Percentiles rank a stretch among this genome's conserved stretches.
These are phyloP conservation scores for Molossus molossus DNA, from an alignment of 2,797 vertebrate species.

Conservation along the genomic window DNA sequence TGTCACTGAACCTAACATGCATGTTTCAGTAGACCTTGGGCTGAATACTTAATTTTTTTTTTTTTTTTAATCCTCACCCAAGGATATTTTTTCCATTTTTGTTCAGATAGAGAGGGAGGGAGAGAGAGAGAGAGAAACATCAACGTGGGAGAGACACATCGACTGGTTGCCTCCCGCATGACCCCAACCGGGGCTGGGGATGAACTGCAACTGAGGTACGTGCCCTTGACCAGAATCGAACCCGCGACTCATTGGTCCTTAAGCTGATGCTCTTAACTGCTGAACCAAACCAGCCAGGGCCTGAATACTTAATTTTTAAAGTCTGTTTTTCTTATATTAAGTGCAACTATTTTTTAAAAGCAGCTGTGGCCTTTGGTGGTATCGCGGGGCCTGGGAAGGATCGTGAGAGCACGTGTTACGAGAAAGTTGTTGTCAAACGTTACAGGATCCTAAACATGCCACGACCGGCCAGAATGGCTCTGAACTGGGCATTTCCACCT, in stretches of 20 bases:
- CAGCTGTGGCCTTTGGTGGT: not conserved
- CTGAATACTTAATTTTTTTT: not conserved
- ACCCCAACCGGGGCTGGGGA: no score
- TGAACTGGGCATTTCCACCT: not conserved
- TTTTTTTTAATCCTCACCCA: not conserved
- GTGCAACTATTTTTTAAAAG: not conserved
- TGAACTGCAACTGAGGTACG: no score
- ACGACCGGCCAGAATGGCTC: not conserved
- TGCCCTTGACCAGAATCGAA: no score
- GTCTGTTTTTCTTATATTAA: constrained; percentile 13
- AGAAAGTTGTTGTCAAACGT: not conserved
- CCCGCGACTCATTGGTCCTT: no score
- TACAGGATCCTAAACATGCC: not conserved
- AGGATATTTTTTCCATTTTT: no score
- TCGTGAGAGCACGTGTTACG: not conserved
- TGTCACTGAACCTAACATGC: not conserved
- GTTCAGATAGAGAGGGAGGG: no score
- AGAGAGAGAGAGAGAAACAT: no score
- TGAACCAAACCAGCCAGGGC: no score
- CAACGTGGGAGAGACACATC: no score
- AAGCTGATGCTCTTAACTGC: no score
- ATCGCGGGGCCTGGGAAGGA: not conserved
- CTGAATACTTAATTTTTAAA: not conserved
- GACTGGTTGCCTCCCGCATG: no score
- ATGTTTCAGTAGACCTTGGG: not conserved